Evolutionary conservation across 1,140 invertebrate genomes (phyloP).

Genomic region (Holcopasites calliopsidis): DNA sequence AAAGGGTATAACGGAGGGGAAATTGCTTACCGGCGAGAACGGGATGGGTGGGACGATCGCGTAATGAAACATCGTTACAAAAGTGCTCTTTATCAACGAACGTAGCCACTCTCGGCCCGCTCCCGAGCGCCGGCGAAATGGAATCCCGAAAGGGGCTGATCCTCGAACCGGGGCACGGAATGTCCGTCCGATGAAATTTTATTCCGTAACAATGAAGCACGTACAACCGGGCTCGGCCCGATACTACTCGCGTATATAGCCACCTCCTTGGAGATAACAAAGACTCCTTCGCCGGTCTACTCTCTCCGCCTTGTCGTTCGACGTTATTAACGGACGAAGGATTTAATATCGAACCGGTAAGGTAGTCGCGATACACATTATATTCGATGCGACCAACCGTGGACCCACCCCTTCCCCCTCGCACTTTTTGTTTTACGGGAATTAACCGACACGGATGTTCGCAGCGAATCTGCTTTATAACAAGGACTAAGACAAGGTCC

Average conservation of each 20-base stretch:
- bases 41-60: neutral
- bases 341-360: constrained; percentile 37
- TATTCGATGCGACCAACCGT: constrained; percentile 8
- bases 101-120: no score
- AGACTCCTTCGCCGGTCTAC: neutral
- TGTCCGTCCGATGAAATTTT: constrained; percentile 33
- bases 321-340: constrained; percentile 47
- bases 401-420: no score
- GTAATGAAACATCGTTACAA: constrained; percentile 58
- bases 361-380: constrained; percentile 1
- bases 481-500: no score
- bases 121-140: constrained; percentile 26
- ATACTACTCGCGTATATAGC: constrained; percentile 13
- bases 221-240: constrained; percentile 18
- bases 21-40: constrained; percentile 51
- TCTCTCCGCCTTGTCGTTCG: constrained; percentile 22
- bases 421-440: no score
- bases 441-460: no score
- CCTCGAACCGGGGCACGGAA: constrained; percentile 10
- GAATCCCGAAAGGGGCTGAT: constrained; percentile 25
- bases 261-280: constrained; percentile 34
- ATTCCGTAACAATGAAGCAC: constrained; percentile 39
- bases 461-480: no score
- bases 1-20: constrained; percentile 60
- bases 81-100: constrained; percentile 54